Evolutionary conservation across 2,797 vertebrate genomes (phyloP).

Genomic region (Clamator glandarius): DNA sequence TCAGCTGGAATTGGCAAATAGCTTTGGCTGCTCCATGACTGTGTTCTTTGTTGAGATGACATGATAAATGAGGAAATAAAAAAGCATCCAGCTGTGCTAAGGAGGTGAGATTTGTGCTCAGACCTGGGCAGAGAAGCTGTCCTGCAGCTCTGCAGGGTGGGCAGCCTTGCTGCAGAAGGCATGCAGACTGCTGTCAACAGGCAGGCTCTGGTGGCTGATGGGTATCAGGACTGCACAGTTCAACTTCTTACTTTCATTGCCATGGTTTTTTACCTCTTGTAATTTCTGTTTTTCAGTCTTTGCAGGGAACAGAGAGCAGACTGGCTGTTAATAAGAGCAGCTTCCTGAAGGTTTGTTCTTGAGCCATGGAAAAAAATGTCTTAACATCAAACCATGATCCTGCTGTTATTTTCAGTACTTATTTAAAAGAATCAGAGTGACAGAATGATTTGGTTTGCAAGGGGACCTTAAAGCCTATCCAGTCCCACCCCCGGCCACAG

Average conservation of each 20-base stretch:
- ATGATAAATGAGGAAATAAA: background rate
- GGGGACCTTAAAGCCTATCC: too few relatives aligned
- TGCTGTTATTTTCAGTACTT: background rate
- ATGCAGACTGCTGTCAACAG: background rate
- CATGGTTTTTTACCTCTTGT: background rate
- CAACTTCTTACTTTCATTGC: background rate
- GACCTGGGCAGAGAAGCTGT: background rate
- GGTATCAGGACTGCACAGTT: background rate
- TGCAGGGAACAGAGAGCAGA: background rate
- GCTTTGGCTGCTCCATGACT: background rate
- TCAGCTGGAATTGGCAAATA: background rate
- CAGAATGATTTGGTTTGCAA: too few relatives aligned
- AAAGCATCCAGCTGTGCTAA: background rate
- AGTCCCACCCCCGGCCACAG: too few relatives aligned
- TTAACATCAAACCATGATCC: background rate
- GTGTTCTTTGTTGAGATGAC: background rate
- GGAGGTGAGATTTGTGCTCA: background rate
- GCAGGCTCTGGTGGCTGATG: background rate
- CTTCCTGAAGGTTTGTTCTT: background rate
- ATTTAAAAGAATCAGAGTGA: background rate
- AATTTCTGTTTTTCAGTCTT: background rate
- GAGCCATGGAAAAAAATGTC: background rate
- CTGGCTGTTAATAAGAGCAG: background rate
- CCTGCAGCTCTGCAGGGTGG: fast-evolving
- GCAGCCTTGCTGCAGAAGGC: background rate